Evolutionary conservation across 2,888 invertebrate species (phyloP).

Genomic region (Apodemia duryi): DNA sequence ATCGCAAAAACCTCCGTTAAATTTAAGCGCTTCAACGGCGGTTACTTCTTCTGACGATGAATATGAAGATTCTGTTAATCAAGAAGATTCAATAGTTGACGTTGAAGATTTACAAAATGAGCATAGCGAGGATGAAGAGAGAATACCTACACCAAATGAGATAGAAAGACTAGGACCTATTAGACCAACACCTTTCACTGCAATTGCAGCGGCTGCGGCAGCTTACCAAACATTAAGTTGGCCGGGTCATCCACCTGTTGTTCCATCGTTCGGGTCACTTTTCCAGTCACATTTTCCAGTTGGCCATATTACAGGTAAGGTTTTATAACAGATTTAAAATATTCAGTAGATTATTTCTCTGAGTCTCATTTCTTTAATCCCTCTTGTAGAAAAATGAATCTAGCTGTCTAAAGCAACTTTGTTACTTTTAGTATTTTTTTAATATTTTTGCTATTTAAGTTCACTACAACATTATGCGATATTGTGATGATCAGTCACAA

Average conservation of each 20-base stretch:
- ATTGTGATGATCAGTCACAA: no score
- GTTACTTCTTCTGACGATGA: conserved; percentile 80
- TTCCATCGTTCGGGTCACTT: conserved; percentile 82
- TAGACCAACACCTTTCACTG: conserved; percentile 87
- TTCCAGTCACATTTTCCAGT: conserved; percentile 83
- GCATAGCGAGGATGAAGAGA: conserved; percentile 69
- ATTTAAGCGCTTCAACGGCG: conserved; percentile 68
- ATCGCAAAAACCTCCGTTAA: conserved; percentile 68
- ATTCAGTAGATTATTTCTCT: no score
- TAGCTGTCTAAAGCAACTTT: not conserved
- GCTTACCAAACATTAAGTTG: conserved; percentile 82
- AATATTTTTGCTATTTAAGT: not conserved
- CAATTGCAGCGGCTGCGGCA: conserved; percentile 82
- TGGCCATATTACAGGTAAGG: conserved; percentile 68
- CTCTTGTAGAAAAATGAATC: not conserved
- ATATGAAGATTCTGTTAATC: conserved; percentile 85
- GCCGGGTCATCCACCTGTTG: conserved; percentile 75
- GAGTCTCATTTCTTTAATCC: not conserved
- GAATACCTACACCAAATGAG: conserved; percentile 47
- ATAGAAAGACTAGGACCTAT: conserved; percentile 80
- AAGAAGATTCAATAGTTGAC: conserved; percentile 85
- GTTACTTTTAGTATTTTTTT: not conserved
- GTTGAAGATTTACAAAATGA: conserved; percentile 86
- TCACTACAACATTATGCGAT: no score
- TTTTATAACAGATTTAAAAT: not conserved